These are phyloP conservation scores for Phaethon lepturus DNA, from an alignment of 2,113 vertebrate genomes.

Conservation along the genomic window DNA sequence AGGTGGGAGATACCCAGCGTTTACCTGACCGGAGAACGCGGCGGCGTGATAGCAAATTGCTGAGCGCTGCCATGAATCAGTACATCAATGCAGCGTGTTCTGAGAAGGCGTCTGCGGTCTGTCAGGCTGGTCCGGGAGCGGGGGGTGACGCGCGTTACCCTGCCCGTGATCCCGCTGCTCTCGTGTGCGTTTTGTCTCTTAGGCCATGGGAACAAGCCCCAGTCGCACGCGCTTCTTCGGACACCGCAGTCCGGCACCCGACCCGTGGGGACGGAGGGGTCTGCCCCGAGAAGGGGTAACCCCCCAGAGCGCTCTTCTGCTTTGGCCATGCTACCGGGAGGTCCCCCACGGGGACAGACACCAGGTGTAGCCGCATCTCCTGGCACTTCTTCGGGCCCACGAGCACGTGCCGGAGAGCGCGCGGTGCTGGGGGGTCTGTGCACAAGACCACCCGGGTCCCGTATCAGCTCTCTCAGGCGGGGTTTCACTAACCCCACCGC, in stretches of 20 bases:
- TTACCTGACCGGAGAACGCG: background rate
- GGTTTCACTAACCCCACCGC: background rate
- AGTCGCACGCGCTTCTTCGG: background rate
- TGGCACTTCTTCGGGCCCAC: background rate
- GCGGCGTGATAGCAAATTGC: background rate
- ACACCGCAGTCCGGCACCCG: background rate
- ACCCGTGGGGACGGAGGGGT: background rate
- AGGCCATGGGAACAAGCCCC: background rate
- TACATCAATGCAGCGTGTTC: conserved; percentile 48
- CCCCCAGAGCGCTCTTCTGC: background rate
- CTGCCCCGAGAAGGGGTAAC: background rate
- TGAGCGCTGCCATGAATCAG: background rate
- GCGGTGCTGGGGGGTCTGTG: fast-evolving
- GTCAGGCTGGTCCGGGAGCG: conserved; percentile 2
- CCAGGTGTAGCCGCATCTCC: background rate
- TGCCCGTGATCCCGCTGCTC: background rate
- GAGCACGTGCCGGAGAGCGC: fast-evolving
- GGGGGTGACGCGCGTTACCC: background rate
- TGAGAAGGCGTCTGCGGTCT: conserved; percentile 17
- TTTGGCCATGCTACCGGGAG: fast-evolving
- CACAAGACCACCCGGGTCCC: background rate
- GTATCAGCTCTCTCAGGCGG: background rate
- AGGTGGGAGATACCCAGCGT: background rate
- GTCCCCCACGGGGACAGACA: too few species aligned
- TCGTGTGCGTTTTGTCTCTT: background rate